phyloP scores from a whole-genome alignment of 1,140 invertebrate genomes.

The Drosophila paulistorum region DNA sequence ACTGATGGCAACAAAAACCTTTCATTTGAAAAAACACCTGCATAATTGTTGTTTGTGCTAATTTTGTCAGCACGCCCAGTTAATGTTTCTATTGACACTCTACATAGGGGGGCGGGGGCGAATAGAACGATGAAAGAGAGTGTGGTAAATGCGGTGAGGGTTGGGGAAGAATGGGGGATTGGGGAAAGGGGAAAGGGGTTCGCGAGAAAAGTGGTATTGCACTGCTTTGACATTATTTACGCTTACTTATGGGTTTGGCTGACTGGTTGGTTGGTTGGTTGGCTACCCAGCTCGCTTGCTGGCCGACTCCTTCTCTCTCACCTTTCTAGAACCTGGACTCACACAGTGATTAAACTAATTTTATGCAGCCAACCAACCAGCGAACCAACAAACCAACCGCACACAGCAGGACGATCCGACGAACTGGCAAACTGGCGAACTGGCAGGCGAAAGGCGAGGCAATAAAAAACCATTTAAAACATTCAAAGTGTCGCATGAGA shows the following conservation, averaged over 20 bases:
- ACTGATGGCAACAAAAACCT: constrained; percentile 45
- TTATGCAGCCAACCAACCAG: constrained; percentile 61
- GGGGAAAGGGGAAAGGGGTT: constrained; percentile 9
- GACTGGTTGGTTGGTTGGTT: constrained; percentile 16
- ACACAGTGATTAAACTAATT: constrained; percentile 81
- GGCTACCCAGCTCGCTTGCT: constrained; percentile 21
- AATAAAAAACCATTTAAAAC: constrained; percentile 79
- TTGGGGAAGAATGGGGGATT: background rate
- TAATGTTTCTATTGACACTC: constrained; percentile 79
- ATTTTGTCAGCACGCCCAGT: constrained; percentile 76
- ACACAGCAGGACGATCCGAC: constrained; percentile 18
- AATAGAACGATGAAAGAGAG: background rate
- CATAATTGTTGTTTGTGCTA: constrained; percentile 80
- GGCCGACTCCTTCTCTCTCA: constrained; percentile 15
- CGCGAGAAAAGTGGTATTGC: constrained; percentile 37
- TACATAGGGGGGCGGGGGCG: background rate
- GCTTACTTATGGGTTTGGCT: constrained; percentile 74
- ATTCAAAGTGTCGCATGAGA: constrained; percentile 78
- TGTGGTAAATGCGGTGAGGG: background rate
- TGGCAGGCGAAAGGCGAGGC: constrained; percentile 32
- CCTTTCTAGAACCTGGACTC: constrained; percentile 32
- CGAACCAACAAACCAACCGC: constrained; percentile 38
- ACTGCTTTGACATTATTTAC: constrained; percentile 80
- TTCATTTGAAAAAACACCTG: constrained; percentile 50
- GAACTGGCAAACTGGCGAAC: constrained; percentile 26